These are phyloP conservation scores for Dicranocentrus wangi DNA, from an alignment of 2,888 invertebrate genomes.

Conservation along the genomic window DNA sequence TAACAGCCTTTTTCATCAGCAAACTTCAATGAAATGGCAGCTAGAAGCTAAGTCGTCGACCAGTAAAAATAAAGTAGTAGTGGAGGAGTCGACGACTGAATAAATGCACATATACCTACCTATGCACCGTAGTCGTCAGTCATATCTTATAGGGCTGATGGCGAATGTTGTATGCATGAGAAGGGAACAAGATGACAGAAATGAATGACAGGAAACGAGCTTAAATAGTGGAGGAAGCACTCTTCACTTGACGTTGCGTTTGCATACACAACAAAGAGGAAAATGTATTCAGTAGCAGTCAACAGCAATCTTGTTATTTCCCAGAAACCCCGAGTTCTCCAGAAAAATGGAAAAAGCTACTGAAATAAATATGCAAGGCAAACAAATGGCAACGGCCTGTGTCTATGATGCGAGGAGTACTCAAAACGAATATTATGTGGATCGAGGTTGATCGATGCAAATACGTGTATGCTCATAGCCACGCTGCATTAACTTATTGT, in stretches of 20 bases:
- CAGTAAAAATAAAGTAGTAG: too few relatives aligned
- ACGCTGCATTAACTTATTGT: too few relatives aligned
- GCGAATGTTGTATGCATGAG: constrained; percentile 54
- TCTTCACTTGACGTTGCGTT: constrained; percentile 54
- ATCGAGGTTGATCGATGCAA: too few relatives aligned
- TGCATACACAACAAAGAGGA: constrained; percentile 32
- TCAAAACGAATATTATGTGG: too few relatives aligned
- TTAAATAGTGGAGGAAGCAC: constrained; percentile 60
- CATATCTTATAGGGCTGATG: neutral
- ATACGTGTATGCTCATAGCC: too few relatives aligned
- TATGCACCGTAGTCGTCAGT: too few relatives aligned
- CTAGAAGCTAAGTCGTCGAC: neutral
- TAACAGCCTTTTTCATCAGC: constrained; percentile 42
- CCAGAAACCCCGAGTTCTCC: neutral
- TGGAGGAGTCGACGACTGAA: too few relatives aligned
- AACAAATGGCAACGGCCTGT: too few relatives aligned
- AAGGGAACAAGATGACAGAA: constrained; percentile 62
- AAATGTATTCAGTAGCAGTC: constrained; percentile 12
- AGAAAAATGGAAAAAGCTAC: neutral
- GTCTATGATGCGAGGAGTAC: too few relatives aligned
- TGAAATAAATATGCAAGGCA: too few relatives aligned
- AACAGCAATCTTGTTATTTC: neutral
- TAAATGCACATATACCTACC: too few relatives aligned
- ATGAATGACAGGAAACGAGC: constrained; percentile 64
- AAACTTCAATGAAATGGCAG: constrained; percentile 12